Evolutionary conservation across 2,888 invertebrate genomes (phyloP).

Genomic region (Adelognathus sp.): DNA sequence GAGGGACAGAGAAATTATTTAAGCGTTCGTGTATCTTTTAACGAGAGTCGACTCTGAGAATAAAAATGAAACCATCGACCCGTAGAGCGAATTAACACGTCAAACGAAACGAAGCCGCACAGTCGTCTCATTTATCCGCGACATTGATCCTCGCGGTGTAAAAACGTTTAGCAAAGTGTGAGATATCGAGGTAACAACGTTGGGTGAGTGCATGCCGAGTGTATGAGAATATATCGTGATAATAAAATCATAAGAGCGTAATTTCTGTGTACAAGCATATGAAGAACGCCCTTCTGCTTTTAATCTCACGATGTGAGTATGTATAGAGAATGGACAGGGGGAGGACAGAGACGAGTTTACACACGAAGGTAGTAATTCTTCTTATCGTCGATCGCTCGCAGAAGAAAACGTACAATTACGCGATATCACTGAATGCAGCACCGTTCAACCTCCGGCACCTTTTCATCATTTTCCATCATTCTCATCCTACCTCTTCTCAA

Average conservation of each 20-base stretch:
- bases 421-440: conserved; percentile 9
- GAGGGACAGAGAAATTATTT: too few species aligned
- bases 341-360: conserved; percentile 20
- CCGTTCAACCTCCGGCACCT: neutral
- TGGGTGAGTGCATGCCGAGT: neutral
- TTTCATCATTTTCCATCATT: neutral
- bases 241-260: too few species aligned
- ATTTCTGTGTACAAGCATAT: neutral
- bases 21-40: too few species aligned
- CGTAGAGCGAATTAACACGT: conserved; percentile 14
- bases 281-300: too few species aligned
- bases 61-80: neutral
- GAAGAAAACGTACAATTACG: conserved; percentile 35
- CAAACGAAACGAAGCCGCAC: conserved; percentile 1
- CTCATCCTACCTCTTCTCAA: neutral
- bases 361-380: conserved; percentile 34
- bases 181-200: neutral
- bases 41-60: too few species aligned
- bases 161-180: conserved; percentile 4
- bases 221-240: too few species aligned
- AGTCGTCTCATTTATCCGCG: neutral
- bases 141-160: neutral
- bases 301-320: too few species aligned
- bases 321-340: too few species aligned
- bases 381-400: conserved; percentile 39